Percentiles rank a stretch among this genome's conserved stretches.
Evolutionary conservation across 2,888 invertebrate species (phyloP).

Genomic region (Lithophane leautieri): DNA sequence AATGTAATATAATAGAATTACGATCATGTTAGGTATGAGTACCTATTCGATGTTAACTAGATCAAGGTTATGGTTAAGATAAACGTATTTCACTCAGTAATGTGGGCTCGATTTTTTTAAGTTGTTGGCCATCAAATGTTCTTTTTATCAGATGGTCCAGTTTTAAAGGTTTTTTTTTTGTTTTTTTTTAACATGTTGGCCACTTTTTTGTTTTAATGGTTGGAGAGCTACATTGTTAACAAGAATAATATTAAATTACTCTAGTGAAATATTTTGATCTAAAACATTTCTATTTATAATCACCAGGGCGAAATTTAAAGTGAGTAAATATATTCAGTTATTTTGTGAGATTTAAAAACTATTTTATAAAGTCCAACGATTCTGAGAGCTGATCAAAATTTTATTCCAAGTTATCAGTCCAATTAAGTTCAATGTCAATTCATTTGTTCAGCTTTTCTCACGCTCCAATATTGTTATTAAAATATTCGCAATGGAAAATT

Average conservation of each 20-base stretch:
- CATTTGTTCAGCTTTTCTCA: conserved; percentile 10
- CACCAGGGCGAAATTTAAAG: neutral
- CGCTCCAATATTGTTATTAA: conserved; percentile 26
- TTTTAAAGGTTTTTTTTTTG: conserved; percentile 11
- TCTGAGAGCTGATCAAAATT: neutral
- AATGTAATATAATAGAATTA: conserved; percentile 1
- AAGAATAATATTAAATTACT: neutral
- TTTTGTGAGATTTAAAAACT: neutral
- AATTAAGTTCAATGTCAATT: conserved; percentile 38
- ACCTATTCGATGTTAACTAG: neutral
- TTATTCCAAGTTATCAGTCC: neutral
- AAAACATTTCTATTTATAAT: neutral
- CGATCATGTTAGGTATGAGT: neutral
- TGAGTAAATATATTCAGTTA: neutral
- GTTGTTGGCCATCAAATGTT: conserved; percentile 45
- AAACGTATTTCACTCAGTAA: conserved; percentile 22
- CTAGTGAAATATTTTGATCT: neutral
- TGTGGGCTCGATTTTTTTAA: neutral
- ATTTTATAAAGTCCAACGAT: neutral
- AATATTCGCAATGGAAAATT: neutral
- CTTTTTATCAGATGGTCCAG: no score
- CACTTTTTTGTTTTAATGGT: conserved; percentile 27
- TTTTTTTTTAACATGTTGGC: conserved; percentile 21
- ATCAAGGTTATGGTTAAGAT: conserved; percentile 49
- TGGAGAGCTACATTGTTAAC: neutral